phyloP scores from a whole-genome alignment of 2,888 invertebrate species.

The Tenthredo distinguenda region DNA sequence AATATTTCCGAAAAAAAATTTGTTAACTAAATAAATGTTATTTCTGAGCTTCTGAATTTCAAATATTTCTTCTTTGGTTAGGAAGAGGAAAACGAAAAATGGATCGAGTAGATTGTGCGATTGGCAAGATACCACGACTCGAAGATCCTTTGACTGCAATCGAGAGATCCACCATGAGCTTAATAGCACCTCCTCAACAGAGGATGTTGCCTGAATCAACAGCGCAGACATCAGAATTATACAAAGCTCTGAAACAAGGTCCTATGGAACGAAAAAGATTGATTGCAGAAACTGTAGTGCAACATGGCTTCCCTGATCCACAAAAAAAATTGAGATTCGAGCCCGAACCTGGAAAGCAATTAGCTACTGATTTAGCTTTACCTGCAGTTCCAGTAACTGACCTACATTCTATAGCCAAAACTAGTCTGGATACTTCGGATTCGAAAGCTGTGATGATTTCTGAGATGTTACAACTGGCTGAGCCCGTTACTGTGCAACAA shows the following conservation, averaged over 20 bases:
- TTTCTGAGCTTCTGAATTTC: neutral
- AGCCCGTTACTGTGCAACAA: neutral
- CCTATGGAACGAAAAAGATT: slow-evolving; percentile 62
- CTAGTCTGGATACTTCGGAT: neutral
- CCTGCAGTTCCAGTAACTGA: neutral
- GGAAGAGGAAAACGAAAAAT: slow-evolving; percentile 75
- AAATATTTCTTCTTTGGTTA: slow-evolving; percentile 50
- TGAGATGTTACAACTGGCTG: slow-evolving; percentile 30
- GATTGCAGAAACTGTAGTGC: neutral
- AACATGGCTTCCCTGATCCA: slow-evolving; percentile 15
- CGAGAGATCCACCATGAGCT: slow-evolving; percentile 70
- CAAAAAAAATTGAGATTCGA: slow-evolving; percentile 35
- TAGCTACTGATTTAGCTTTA: neutral
- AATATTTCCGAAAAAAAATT: neutral
- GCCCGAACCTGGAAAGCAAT: slow-evolving; percentile 15
- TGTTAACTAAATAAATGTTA: neutral
- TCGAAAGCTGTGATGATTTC: slow-evolving; percentile 30
- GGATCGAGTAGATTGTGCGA: slow-evolving; percentile 62
- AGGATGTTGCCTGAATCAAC: neutral
- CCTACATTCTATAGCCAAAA: neutral
- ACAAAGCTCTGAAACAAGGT: slow-evolving; percentile 71
- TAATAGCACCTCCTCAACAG: slow-evolving; percentile 63
- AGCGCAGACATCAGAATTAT: slow-evolving; percentile 67
- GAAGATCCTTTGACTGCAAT: slow-evolving; percentile 72
- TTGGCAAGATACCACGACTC: slow-evolving; percentile 67